phyloP scores from a whole-genome alignment of 2,888 invertebrate species.

The Bimastos eiseni region DNA sequence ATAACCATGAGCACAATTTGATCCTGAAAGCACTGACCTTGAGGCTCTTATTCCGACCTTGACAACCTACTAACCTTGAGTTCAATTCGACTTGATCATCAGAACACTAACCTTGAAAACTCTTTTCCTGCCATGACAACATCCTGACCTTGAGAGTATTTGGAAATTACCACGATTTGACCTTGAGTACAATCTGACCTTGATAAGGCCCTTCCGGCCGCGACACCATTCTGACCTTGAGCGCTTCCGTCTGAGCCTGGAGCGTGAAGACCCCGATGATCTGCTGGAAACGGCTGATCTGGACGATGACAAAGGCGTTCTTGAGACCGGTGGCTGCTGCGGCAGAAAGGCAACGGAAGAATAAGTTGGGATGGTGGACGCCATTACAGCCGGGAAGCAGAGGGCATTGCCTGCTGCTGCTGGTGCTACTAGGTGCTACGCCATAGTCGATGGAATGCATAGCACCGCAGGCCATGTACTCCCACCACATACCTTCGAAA shows the following conservation, averaged over 20 bases:
- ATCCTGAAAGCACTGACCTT: background rate
- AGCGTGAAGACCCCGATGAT: slow-evolving; percentile 64
- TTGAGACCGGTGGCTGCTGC: slow-evolving; percentile 53
- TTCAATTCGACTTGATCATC: too few relatives aligned
- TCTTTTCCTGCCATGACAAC: background rate
- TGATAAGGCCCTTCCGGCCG: background rate
- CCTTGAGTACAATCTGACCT: background rate
- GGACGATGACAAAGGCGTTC: slow-evolving; percentile 64
- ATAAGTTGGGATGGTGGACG: slow-evolving; percentile 41
- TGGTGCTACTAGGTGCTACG: slow-evolving; percentile 14
- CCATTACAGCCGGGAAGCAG: slow-evolving; percentile 34
- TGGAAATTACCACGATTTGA: background rate
- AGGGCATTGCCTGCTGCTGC: slow-evolving; percentile 9
- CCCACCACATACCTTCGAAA: slow-evolving; percentile 23
- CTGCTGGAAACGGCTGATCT: slow-evolving; percentile 65
- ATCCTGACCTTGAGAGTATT: background rate
- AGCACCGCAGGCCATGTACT: slow-evolving; percentile 17
- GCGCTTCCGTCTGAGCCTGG: slow-evolving; percentile 62
- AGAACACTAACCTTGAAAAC: background rate
- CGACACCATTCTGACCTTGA: slow-evolving; percentile 51
- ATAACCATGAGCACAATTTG: background rate
- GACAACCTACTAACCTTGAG: too few relatives aligned
- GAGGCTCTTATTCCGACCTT: too few relatives aligned
- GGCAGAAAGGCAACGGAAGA: slow-evolving; percentile 44
- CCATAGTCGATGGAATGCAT: slow-evolving; percentile 20